These are phyloP conservation scores for Limnephilus marmoratus DNA, from an alignment of 2,888 invertebrate genomes.

Conservation along the genomic window DNA sequence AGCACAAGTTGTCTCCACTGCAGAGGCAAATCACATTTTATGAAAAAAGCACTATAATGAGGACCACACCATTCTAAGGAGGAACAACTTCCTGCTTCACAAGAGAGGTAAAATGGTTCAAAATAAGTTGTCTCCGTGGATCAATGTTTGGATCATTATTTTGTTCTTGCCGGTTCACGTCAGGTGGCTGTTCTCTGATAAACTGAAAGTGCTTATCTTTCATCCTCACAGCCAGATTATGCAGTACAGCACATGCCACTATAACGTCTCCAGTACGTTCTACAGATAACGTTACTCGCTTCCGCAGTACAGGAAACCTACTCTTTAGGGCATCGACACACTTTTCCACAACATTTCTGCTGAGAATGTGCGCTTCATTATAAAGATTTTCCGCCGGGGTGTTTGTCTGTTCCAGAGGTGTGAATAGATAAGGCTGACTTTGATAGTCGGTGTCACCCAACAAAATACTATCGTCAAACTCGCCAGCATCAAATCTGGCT, in stretches of 20 bases:
- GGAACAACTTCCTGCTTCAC: too few species aligned
- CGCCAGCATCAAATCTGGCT: background rate
- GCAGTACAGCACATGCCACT: background rate
- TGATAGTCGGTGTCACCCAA: background rate
- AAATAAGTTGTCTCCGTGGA: background rate
- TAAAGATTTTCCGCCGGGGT: constrained; percentile 20
- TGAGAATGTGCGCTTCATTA: constrained; percentile 10
- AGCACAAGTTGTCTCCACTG: too few species aligned
- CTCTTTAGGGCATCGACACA: constrained; percentile 9
- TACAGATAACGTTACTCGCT: constrained; percentile 10
- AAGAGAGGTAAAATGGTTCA: background rate
- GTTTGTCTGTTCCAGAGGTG: background rate
- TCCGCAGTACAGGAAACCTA: constrained; percentile 25
- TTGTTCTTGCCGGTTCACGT: too few species aligned
- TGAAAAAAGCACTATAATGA: too few species aligned
- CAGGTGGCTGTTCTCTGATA: background rate
- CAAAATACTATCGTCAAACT: background rate
- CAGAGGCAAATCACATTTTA: too few species aligned
- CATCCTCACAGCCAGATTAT: background rate
- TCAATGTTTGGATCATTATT: background rate
- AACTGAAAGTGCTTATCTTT: background rate
- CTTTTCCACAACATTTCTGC: constrained; percentile 5
- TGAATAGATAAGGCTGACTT: constrained; percentile 8
- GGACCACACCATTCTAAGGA: too few species aligned
- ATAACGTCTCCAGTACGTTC: background rate